phyloP scores from a whole-genome alignment of 2,888 invertebrate genomes.

The Apeira syringaria region DNA sequence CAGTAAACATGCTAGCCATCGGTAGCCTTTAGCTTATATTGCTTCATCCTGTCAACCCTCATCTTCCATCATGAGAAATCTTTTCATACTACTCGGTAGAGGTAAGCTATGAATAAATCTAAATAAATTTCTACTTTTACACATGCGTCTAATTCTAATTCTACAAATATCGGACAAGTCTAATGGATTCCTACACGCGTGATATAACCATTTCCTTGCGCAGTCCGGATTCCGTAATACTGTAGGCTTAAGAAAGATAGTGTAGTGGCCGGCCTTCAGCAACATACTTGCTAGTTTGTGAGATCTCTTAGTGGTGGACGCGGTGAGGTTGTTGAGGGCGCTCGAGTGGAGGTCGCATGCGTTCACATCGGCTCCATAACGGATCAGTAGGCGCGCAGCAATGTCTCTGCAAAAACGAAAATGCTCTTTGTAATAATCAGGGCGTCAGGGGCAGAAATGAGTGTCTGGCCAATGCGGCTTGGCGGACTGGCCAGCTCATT shows the following conservation, averaged over 20 bases:
- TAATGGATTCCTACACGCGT: slow-evolving; percentile 72
- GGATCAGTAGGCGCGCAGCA: slow-evolving; percentile 82
- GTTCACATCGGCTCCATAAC: slow-evolving; percentile 86
- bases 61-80: slow-evolving; percentile 84
- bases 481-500: too few relatives aligned
- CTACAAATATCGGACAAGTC: slow-evolving; percentile 82
- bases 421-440: too few relatives aligned
- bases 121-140: slow-evolving; percentile 58
- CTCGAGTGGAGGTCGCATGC: slow-evolving; percentile 80
- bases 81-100: slow-evolving; percentile 81
- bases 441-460: too few relatives aligned
- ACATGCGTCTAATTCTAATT: slow-evolving; percentile 71
- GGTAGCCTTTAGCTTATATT: too few relatives aligned
- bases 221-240: slow-evolving; percentile 27
- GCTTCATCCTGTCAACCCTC: slow-evolving; percentile 37
- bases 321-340: slow-evolving; percentile 80
- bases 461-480: too few relatives aligned
- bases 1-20: too few relatives aligned
- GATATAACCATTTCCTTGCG: slow-evolving; percentile 63
- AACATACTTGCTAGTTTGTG: slow-evolving; percentile 59
- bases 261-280: slow-evolving; percentile 66
- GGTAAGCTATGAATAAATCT: slow-evolving; percentile 66
- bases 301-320: slow-evolving; percentile 70
- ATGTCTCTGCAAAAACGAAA: slow-evolving; percentile 70
- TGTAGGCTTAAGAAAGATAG: slow-evolving; percentile 24